Base-by-base conservation (phyloP, 30 jellyfish, hydroid and myxozoan genomes). In the Phacellophora camtschatica region DNA sequence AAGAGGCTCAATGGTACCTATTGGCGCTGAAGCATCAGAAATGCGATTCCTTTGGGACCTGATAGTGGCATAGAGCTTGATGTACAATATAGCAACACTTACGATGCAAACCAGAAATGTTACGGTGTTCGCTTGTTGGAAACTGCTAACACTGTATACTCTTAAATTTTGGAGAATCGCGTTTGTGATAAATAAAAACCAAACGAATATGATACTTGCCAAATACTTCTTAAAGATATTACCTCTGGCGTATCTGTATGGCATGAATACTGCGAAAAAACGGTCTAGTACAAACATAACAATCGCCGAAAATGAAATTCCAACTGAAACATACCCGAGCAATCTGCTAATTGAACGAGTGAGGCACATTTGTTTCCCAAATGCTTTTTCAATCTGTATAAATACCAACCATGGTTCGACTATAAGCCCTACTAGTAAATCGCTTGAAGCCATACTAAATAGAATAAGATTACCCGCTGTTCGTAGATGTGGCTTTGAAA, bases 391-490 rank as follows among this genome's bases (percentile, higher is more conserved):
- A 4, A 41, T 37, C 31, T 32, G 56, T 22, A 39, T 28, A 4
- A 22, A 13, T 2, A 23, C 24, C 9, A 37, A 20, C 0, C 39
- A 24, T 4, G 88, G 88, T 62, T 76, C 79, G 13, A 76, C 79
- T 1, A 42, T 23, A 1, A 58, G 57, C 29, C 88, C 88, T 43
- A 76, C 88, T 32, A 76, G 70, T 18, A 76, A 57, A 27, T 76
- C 88, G 54, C 88, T 76, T 8, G 59, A 15, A 43, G 88, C 88
- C 88, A 76, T 76, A 56, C 80, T 76, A 0, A 79, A 33, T 10
- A 76, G 88, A 39, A 76, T 76, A 15, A 76, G 79, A 27, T 76
- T 76, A 3, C 70, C 70, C 6, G 77, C 88, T 20, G 78, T 76
- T 19, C 68, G 49, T 27, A 76, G 51, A 20, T 13, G 70, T 49